Conservation (phyloP, 1,140 invertebrate species). For the Parasteatoda tepidariorum region DNA sequence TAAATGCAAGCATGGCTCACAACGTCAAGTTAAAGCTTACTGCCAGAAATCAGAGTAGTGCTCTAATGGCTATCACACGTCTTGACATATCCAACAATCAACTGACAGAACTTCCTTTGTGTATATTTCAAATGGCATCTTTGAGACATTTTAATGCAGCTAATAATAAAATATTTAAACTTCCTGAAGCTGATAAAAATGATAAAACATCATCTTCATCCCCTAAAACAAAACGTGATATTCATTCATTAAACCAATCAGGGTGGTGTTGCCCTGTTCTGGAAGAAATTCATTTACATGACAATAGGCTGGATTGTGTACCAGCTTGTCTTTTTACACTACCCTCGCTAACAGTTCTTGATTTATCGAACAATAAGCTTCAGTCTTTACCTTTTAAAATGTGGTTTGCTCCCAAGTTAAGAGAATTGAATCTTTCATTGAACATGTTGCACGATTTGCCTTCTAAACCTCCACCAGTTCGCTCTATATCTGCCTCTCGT, state of each 20-base stretch:
- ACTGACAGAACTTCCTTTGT: conserved; percentile 81
- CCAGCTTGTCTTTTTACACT: conserved; percentile 83
- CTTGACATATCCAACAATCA: conserved; percentile 94
- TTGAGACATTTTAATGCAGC: conserved; percentile 83
- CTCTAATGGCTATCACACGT: conserved; percentile 89
- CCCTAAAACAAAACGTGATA: conserved; percentile 27
- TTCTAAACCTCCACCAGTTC: conserved; percentile 24
- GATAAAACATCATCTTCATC: neutral
- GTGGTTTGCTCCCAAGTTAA: conserved; percentile 89
- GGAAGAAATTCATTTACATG: conserved; percentile 88
- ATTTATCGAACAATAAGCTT: conserved; percentile 95
- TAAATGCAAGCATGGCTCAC: conserved; percentile 82
- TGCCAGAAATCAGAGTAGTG: conserved; percentile 74
- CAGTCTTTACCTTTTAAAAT: conserved; percentile 84
- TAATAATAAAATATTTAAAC: conserved; percentile 85
- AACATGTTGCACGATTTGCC: conserved; percentile 90
- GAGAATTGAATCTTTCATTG: conserved; percentile 90
- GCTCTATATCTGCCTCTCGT: conserved; percentile 42
- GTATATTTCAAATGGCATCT: conserved; percentile 86
- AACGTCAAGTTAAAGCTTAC: conserved; percentile 84
- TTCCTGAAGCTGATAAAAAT: conserved; percentile 70
- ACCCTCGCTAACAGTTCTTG: conserved; percentile 82
- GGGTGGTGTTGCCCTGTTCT: conserved; percentile 74
- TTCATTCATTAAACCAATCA: conserved; percentile 8
- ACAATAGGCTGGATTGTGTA: conserved; percentile 85